Percentiles rank a stretch among this genome's conserved stretches.
These are phyloP conservation scores for Conistra vaccinii DNA, from an alignment of 2,888 invertebrate species.

Conservation along the genomic window DNA sequence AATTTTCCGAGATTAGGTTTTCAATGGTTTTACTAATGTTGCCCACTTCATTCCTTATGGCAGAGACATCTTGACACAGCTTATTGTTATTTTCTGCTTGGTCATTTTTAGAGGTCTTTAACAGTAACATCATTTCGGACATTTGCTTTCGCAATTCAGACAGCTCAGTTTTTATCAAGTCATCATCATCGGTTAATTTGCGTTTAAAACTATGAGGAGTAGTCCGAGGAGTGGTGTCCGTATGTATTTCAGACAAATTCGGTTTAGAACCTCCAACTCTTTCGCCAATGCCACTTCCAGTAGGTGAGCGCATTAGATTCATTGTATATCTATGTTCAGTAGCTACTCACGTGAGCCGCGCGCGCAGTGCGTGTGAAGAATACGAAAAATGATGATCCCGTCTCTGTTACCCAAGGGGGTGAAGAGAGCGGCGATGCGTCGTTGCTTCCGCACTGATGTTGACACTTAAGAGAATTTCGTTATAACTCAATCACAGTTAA, in stretches of 20 bases:
- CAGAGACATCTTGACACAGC: not conserved
- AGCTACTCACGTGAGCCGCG: not conserved
- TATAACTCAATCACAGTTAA: not conserved
- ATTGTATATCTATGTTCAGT: not conserved
- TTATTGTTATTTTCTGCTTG: too few species aligned
- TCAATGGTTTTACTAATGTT: slow-evolving; percentile 1
- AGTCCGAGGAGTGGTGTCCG: not conserved
- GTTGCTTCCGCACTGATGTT: not conserved
- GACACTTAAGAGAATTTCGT: not conserved
- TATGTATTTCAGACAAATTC: not conserved
- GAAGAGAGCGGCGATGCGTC: not conserved
- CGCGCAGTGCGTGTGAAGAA: not conserved
- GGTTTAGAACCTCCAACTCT: not conserved
- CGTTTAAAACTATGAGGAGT: not conserved
- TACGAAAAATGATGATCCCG: not conserved
- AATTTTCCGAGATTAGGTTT: not conserved
- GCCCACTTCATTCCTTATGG: not conserved
- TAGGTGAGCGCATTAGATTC: not conserved
- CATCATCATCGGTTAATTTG: not conserved
- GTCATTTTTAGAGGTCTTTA: too few species aligned
- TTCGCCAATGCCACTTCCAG: not conserved
- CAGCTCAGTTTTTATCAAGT: not conserved
- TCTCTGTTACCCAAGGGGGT: not conserved
- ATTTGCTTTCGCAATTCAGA: not conserved
- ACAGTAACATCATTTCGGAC: too few species aligned